These are phyloP conservation scores for Pararge aegeria DNA, from an alignment of 1,140 invertebrate species.

Conservation along the genomic window DNA sequence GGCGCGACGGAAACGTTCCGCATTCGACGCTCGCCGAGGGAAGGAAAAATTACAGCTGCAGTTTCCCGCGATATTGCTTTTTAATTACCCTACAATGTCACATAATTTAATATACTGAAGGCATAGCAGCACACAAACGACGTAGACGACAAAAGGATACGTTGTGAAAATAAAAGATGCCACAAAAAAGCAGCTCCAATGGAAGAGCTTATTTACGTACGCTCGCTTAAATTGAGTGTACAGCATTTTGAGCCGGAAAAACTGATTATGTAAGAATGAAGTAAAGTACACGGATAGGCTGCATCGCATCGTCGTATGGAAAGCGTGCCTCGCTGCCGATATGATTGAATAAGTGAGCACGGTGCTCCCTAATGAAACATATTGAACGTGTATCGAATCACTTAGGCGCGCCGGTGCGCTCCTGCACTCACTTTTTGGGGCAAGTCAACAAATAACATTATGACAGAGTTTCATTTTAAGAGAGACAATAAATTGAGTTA, in stretches of 20 bases:
- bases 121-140: background rate
- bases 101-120: background rate
- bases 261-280: conserved; percentile 70
- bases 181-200: background rate
- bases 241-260: conserved; percentile 62
- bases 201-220: conserved; percentile 18
- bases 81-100: conserved; percentile 17
- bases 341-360: conserved; percentile 76
- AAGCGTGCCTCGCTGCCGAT: conserved; percentile 54
- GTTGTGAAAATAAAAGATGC: background rate
- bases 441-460: conserved; percentile 73
- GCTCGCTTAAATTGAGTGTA: conserved; percentile 51
- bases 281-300: conserved; percentile 48
- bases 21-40: conserved; percentile 40
- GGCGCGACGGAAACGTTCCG: conserved; percentile 51
- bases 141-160: background rate
- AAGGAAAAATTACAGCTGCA: conserved; percentile 43
- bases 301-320: conserved; percentile 36
- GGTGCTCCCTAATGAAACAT: conserved; percentile 75
- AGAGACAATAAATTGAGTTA: conserved; percentile 77
- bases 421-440: conserved; percentile 65
- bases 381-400: conserved; percentile 78
- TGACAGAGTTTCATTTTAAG: conserved; percentile 69
- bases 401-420: conserved; percentile 66
- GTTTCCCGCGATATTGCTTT: conserved; percentile 21